phyloP scores from a whole-genome alignment of 2,797 vertebrate genomes.

The Gastrophryne carolinensis region DNA sequence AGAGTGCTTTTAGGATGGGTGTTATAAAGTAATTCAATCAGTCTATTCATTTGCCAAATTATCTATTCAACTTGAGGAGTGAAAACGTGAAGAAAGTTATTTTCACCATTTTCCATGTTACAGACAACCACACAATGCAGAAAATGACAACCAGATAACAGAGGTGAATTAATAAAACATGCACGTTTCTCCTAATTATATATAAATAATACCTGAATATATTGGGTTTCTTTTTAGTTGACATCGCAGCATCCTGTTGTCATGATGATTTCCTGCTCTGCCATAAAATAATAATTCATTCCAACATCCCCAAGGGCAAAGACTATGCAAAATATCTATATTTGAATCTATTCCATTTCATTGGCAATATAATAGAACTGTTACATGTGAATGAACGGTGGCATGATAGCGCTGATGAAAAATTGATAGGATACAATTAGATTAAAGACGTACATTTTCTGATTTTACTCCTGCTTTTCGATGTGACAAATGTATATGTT shows the following conservation, averaged over 20 bases:
- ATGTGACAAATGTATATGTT: slow-evolving; percentile 50
- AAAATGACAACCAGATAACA: not conserved
- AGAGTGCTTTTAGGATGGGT: no score
- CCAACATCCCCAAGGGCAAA: slow-evolving; percentile 37
- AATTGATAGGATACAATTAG: slow-evolving; percentile 50
- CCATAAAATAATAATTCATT: not conserved
- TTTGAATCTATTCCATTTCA: slow-evolving; percentile 40
- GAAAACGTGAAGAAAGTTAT: not conserved
- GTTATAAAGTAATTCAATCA: no score
- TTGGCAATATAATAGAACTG: slow-evolving; percentile 44
- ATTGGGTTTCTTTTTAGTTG: not conserved
- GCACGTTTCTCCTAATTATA: not conserved
- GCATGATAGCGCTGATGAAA: slow-evolving; percentile 42
- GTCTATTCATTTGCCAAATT: no score
- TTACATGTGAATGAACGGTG: slow-evolving; percentile 39
- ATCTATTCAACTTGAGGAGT: no score
- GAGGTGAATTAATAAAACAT: not conserved
- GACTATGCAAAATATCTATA: slow-evolving; percentile 48
- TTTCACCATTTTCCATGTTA: not conserved
- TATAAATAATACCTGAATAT: not conserved
- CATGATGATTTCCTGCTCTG: slow-evolving; percentile 10
- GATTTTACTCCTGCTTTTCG: slow-evolving; percentile 32
- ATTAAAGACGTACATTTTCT: slow-evolving; percentile 41
- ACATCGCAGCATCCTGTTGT: slow-evolving; percentile 3
- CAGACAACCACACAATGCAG: not conserved